A percentile compares a stretch with the other conserved stretches of the same genome.
Conservation (phyloP, 2,113 vertebrate genomes). For the Hippocampus comes region DNA sequence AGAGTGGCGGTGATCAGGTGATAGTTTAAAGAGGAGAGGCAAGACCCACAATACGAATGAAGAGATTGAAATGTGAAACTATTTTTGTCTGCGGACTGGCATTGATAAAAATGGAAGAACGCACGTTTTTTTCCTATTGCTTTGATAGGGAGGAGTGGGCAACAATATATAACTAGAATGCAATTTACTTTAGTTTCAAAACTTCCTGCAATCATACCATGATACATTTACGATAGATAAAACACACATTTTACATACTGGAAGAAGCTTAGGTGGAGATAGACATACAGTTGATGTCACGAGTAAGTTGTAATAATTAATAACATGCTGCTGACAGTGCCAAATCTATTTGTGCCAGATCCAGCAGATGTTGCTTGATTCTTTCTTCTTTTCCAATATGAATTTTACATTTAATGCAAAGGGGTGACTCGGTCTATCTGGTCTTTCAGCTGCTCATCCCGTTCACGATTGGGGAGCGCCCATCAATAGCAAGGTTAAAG, state of each 20-base stretch:
- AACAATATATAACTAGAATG: slow-evolving; percentile 16
- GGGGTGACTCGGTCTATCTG: too few species aligned
- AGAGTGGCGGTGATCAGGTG: background rate
- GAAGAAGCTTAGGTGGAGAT: slow-evolving; percentile 26
- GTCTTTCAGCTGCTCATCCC: too few species aligned
- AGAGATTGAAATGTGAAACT: background rate
- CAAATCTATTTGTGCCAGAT: too few species aligned
- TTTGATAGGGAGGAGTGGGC: slow-evolving; percentile 3
- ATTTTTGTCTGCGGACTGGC: slow-evolving; percentile 5
- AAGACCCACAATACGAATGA: slow-evolving; percentile 5
- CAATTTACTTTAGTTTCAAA: slow-evolving; percentile 20
- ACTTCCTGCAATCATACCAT: background rate
- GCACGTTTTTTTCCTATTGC: background rate
- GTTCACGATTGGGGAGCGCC: too few species aligned
- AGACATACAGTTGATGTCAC: slow-evolving; percentile 20
- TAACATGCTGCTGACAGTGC: too few species aligned
- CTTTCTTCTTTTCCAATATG: too few species aligned
- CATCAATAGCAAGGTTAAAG: too few species aligned
- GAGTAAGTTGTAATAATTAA: too few species aligned
- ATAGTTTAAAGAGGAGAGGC: slow-evolving; percentile 12
- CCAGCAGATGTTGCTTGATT: too few species aligned
- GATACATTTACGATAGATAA: background rate
- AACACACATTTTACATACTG: background rate
- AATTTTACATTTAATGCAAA: too few species aligned
- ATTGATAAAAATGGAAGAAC: slow-evolving; percentile 21